Evolutionary conservation across 1,140 invertebrate species (phyloP).

Genomic region (Drosophila hydei): DNA sequence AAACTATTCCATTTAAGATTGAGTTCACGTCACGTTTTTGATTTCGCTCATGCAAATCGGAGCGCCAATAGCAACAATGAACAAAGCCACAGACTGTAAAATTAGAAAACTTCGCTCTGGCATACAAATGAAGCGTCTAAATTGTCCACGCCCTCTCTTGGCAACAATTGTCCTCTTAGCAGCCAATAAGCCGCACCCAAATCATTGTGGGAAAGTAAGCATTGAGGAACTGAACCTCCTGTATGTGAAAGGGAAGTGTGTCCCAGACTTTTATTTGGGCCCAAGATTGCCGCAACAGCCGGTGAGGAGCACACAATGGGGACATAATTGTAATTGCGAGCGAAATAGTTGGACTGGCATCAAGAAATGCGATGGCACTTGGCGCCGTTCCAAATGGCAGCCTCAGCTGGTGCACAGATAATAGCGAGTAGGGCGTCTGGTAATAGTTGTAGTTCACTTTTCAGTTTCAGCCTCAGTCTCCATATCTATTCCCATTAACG

Average conservation of each 20-base stretch:
- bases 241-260: slow-evolving; percentile 36
- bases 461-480: not conserved
- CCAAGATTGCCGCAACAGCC: slow-evolving; percentile 59
- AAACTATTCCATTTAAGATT: slow-evolving; percentile 12
- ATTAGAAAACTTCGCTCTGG: slow-evolving; percentile 30
- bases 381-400: slow-evolving; percentile 42
- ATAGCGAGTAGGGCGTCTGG: not conserved
- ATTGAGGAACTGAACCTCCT: too few relatives aligned
- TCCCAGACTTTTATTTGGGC: slow-evolving; percentile 59
- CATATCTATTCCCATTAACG: slow-evolving; percentile 13
- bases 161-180: slow-evolving; percentile 55
- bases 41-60: not conserved
- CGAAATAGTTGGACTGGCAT: slow-evolving; percentile 44
- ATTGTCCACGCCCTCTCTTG: slow-evolving; percentile 21
- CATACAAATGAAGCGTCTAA: slow-evolving; percentile 38
- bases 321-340: slow-evolving; percentile 58
- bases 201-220: slow-evolving; percentile 25
- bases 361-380: slow-evolving; percentile 40
- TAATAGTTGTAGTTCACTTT: slow-evolving; percentile 26
- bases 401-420: slow-evolving; percentile 24
- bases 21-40: slow-evolving; percentile 6
- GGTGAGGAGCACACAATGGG: slow-evolving; percentile 25
- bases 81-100: slow-evolving; percentile 31
- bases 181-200: slow-evolving; percentile 54
- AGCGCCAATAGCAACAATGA: slow-evolving; percentile 8